phyloP scores from a whole-genome alignment of 2,797 vertebrate species.

The Mormyrus hasselquistii region DNA sequence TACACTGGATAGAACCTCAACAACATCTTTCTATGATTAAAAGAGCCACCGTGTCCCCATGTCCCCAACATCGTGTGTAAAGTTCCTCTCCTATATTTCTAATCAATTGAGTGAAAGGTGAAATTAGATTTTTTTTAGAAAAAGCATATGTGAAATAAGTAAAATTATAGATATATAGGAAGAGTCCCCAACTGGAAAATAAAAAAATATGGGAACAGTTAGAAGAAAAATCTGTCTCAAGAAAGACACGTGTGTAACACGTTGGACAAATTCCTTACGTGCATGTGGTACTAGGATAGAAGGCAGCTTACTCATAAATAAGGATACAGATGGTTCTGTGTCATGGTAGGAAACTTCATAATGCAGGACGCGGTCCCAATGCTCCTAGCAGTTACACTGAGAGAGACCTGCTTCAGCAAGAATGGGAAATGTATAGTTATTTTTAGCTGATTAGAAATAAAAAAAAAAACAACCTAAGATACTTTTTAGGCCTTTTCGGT shows the following conservation, averaged over 20 bases:
- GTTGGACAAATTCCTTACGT: constrained; percentile 4
- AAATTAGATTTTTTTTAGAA: background rate
- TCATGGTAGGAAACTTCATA: background rate
- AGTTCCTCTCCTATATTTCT: background rate
- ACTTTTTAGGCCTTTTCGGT: background rate
- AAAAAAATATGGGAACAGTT: background rate
- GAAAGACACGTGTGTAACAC: background rate
- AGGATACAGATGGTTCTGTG: background rate
- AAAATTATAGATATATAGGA: background rate
- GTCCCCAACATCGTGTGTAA: background rate
- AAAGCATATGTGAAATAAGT: background rate
- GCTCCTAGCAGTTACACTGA: background rate
- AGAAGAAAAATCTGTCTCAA: background rate
- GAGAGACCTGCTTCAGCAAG: background rate
- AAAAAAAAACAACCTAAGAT: background rate
- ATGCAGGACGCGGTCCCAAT: background rate
- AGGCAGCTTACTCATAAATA: constrained; percentile 4
- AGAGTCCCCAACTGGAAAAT: background rate
- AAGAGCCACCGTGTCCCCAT: background rate
- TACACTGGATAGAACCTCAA: background rate
- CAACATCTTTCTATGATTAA: background rate
- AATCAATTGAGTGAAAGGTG: background rate
- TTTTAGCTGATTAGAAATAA: background rate
- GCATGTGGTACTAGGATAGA: constrained; percentile 3
- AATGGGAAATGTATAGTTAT: background rate